These are phyloP conservation scores for Pelobates fuscus DNA, from an alignment of 2,113 vertebrate species.

Conservation along the genomic window DNA sequence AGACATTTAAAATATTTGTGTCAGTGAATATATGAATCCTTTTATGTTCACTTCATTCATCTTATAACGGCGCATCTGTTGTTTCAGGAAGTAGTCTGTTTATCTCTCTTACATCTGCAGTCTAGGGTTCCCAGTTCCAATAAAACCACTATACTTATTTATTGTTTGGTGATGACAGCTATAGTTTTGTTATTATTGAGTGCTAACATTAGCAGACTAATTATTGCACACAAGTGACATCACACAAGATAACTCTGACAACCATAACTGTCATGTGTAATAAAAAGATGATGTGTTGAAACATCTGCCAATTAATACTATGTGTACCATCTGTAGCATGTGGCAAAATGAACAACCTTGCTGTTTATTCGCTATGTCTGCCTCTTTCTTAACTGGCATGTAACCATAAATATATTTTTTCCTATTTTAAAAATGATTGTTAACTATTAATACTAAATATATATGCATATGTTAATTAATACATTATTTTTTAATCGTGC, in stretches of 20 bases:
- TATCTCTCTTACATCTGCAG: slow-evolving; percentile 1
- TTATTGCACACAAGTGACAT: slow-evolving; percentile 42
- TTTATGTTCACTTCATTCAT: slow-evolving; percentile 7
- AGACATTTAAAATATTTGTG: neutral
- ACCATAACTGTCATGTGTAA: slow-evolving; percentile 25
- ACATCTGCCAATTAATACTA: slow-evolving; percentile 44
- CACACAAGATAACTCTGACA: slow-evolving; percentile 23
- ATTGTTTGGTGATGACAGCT: slow-evolving; percentile 33
- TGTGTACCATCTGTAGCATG: slow-evolving; percentile 22
- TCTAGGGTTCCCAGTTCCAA: slow-evolving; percentile 4
- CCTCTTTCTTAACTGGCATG: neutral
- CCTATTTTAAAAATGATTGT: neutral
- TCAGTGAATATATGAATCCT: neutral
- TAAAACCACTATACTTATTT: slow-evolving; percentile 13
- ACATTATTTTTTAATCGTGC: too few species aligned
- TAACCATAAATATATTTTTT: neutral
- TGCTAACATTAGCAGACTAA: slow-evolving; percentile 28
- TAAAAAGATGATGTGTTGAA: slow-evolving; percentile 41
- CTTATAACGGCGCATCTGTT: slow-evolving; percentile 35
- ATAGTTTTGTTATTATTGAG: slow-evolving; percentile 46
- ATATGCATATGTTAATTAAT: too few species aligned
- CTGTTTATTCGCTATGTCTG: slow-evolving; percentile 11
- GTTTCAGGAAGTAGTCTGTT: slow-evolving; percentile 1
- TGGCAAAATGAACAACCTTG: neutral
- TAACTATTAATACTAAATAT: too few species aligned